Evolutionary conservation across 2,797 vertebrate species (phyloP).

Genomic region (Erethizon dorsatum): DNA sequence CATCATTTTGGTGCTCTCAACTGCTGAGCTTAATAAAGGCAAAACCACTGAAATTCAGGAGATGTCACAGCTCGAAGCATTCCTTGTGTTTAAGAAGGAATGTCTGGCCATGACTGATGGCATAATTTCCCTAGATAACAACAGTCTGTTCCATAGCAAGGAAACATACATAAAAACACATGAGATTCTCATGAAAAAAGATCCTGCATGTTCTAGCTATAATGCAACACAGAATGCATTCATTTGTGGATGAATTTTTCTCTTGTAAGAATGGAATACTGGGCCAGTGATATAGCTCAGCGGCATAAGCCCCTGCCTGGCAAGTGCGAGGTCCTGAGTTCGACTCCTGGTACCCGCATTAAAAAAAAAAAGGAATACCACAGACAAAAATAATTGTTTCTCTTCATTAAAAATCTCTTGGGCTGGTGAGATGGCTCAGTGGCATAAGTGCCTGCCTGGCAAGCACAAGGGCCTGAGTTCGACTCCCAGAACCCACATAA

Average conservation of each 20-base stretch:
- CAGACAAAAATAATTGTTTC: conserved; percentile 32
- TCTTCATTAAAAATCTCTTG: neutral
- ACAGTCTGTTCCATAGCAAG: conserved; percentile 7
- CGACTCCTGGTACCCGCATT: too few relatives aligned
- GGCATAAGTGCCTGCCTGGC: too few relatives aligned
- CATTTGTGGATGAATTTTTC: neutral
- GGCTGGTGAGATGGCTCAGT: too few relatives aligned
- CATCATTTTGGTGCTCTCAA: conserved; percentile 72
- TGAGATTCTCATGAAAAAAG: neutral
- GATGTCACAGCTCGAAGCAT: conserved; percentile 74
- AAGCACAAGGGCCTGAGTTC: too few relatives aligned
- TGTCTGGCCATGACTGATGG: conserved; percentile 53
- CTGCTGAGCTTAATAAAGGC: conserved; percentile 76
- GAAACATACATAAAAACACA: conserved; percentile 41
- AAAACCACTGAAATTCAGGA: conserved; percentile 74
- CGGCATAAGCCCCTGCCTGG: too few relatives aligned
- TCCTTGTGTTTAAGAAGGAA: conserved; percentile 55
- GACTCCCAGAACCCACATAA: too few relatives aligned
- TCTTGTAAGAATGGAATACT: neutral
- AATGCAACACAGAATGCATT: neutral
- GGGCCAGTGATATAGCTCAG: too few relatives aligned
- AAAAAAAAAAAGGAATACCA: too few relatives aligned
- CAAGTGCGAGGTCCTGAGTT: too few relatives aligned
- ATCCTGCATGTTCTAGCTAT: neutral
- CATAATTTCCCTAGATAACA: conserved; percentile 25